Percentiles rank a stretch among this genome's conserved stretches.
phyloP scores from a whole-genome alignment of 2,888 invertebrate genomes.

The Lasioglossum zephyrum region DNA sequence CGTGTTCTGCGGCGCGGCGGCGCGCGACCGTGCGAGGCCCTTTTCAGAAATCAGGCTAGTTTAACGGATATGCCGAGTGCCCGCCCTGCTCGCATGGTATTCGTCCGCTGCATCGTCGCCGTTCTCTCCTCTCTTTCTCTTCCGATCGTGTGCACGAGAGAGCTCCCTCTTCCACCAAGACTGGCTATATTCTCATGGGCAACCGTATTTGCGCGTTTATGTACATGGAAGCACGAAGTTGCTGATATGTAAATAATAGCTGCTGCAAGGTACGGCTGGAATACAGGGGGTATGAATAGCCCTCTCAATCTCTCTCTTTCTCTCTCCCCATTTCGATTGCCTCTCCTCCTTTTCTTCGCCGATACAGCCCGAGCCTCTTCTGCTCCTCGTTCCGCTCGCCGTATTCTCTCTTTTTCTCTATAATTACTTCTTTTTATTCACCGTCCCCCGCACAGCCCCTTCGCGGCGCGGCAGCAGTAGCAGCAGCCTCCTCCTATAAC shows the following conservation, averaged over 20 bases:
- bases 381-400: slow-evolving; percentile 19
- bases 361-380: slow-evolving; percentile 40
- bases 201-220: slow-evolving; percentile 68
- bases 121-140: background rate
- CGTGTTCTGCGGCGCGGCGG: slow-evolving; percentile 37
- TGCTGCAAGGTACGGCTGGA: slow-evolving; percentile 61
- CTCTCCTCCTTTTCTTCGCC: slow-evolving; percentile 46
- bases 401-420: slow-evolving; percentile 38
- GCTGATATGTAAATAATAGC: slow-evolving; percentile 78
- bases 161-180: background rate
- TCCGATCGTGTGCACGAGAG: background rate
- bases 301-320: slow-evolving; percentile 16
- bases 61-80: slow-evolving; percentile 51
- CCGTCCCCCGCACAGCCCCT: background rate
- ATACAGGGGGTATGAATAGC: slow-evolving; percentile 53
- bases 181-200: slow-evolving; percentile 56
- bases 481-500: slow-evolving; percentile 11
- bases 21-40: slow-evolving; percentile 29
- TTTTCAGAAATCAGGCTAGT: slow-evolving; percentile 69
- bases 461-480: background rate
- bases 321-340: slow-evolving; percentile 42
- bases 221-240: slow-evolving; percentile 69
- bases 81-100: slow-evolving; percentile 22
- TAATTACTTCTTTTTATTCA: slow-evolving; percentile 38
- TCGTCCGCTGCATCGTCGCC: slow-evolving; percentile 35